Evolutionary conservation across 2,888 invertebrate species (phyloP), one percentile per base, ranked within the genome.

Genomic region (Conchocele bisecta): DNA sequence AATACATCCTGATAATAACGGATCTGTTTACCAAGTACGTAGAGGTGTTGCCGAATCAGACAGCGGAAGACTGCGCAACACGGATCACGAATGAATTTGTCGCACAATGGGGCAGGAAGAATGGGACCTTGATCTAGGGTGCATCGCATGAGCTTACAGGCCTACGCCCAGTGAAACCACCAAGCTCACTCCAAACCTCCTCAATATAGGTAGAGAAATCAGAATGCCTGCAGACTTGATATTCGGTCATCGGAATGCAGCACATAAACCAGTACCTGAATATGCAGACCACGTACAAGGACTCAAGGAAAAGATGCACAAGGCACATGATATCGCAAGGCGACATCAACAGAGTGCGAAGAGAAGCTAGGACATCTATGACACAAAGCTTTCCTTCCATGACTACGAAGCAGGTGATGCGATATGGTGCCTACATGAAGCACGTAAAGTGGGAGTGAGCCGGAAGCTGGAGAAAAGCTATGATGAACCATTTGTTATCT

Each of bases 81-180:
- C n/a, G n/a, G n/a, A n/a, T n/a, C n/a, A n/a, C n/a, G n/a, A n/a
- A n/a, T n/a, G n/a, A n/a, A n/a, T n/a, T n/a, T n/a, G n/a, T n/a
- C n/a, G n/a, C n/a, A n/a, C n/a, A n/a, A n/a, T n/a, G 4, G 65
- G 72, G 33, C 75, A 81, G 37, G 54, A 56, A 9, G 64, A 65
- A 4, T 81, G 81, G 76, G 79, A 76, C 42, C 11, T 64, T n/a
- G 54, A 76, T 48, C 42, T 79, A 13, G 50, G 65, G 9, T 69
- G 66, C 53, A 17, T 78, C 2, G 67, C 80, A 20, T 69, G 70
- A 13, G 80, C 75, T 7, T 78, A 72, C 29, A 22, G 78, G 26
- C 54, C 75, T 6, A 63, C 71, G 5, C 66, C 67, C 9, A 35
- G 72, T 37, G 73, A 72, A 11, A 48, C 65, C 9, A 74, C 71